Evolutionary conservation across 2,113 vertebrate species (phyloP), one percentile per base, ranked within the genome.

Genomic region (Dicrurus megarhynchus): DNA sequence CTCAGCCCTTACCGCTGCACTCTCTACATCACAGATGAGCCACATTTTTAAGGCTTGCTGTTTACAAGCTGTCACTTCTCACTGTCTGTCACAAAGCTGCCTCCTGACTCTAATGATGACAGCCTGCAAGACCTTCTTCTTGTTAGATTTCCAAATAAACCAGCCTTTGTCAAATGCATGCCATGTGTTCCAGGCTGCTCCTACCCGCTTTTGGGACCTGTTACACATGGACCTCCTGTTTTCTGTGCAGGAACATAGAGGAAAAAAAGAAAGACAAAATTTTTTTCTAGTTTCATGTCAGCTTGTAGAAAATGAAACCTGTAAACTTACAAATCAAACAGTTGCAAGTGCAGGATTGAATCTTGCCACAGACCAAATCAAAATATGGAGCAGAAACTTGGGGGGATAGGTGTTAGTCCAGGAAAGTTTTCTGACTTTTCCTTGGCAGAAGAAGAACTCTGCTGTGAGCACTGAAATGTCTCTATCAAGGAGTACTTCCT

Each of bases 61-160:
- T 93, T 95, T 95, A 90, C 91, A 93, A 67, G 79, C 89, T 95
- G 83, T 95, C 91, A 92, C 68, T 93, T 93, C 76, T 96, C 64
- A 77, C 76, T 92, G 87, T 92, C 95, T 93, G 2, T 95, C 95
- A 86, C 69, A 90, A 93, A 93, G 53, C 89, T 93, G 93, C 84
- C 76, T 95, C 69, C 69, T 59, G 80, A 86, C 76, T 95, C 76
- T 47, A 78, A 89, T 39, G 85, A 89, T 86, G 88, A 86, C 83
- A 97, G 91, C 93, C 60, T 93, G 83, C 70, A 89, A 93, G 93
- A 90, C 93, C 80, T 90, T 80, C 64, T 83, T 80, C 71, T 80
- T 57, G 61, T 81, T 75, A 74, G 77, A 76, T 69, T 83, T 91
- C 57, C 50, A 80, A 84, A 65, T 73, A 92, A 77, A 63, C 59